Evolutionary conservation across 1,140 invertebrate species (phyloP), one percentile per base, ranked within the genome.

Genomic region (Anadara kagoshimensis): DNA sequence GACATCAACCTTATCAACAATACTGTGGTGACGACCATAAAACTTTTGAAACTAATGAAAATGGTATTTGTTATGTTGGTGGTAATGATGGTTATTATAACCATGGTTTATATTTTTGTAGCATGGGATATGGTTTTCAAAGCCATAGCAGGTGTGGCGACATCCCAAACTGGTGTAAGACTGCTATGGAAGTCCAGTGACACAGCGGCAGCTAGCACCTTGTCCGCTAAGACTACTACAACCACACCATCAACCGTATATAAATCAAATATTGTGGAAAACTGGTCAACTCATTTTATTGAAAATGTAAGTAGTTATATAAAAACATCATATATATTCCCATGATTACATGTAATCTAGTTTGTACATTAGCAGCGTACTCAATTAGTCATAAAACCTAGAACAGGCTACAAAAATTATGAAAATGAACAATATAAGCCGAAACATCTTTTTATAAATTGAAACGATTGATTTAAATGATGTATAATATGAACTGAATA

Each of bases 61-160:
- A n/a, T 8, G 8, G 22, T 20, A 8, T 56, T 56, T 12, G 8
- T 20, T 12, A 16, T 20, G 16, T 56, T 56, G 8, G 16, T 56
- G 29, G 29, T 16, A 14, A 36, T 44, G 11, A n/a, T 61, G n/a
- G n/a, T n/a, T n/a, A n/a, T n/a, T n/a, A n/a, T n/a, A n/a, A n/a
- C 20, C 41, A 36, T 12, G 11, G 12, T n/a, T 57, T 57, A 16
- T 61, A 43, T 61, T 0, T 24, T 67, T 51, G 14, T 57, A 75
- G 73, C 67, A 24, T 75, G 73, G 73, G 67, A 75, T 18, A 75
- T 75, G 73, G 73, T 75, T 12, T 75, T 75, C 62, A 75, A 75
- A 54, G 73, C 44, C 0, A 59, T 65, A 5, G 58, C 64, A 29
- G 73, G 73, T 20, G 73, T 75, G 5, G 61, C 65, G 0, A 54